phyloP scores from a whole-genome alignment of 2,113 vertebrate genomes.

The Seriola quinqueradiata region DNA sequence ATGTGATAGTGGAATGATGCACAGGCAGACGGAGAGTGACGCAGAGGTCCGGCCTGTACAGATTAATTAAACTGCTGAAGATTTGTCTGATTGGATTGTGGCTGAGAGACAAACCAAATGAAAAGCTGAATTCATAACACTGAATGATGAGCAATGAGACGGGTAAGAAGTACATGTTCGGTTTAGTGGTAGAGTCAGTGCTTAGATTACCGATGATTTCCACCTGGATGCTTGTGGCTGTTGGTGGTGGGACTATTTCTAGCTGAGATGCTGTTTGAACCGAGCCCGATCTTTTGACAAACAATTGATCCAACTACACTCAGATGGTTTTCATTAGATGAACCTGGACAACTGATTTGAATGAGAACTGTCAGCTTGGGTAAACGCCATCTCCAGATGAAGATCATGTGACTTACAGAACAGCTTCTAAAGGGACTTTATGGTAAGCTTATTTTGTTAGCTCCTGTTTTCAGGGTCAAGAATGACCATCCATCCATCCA shows the following conservation, averaged over 20 bases:
- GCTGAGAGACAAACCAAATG: neutral
- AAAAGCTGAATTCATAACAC: constrained; percentile 9
- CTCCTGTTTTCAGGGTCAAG: no score
- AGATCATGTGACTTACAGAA: no score
- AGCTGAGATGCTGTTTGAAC: no score
- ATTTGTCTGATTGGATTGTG: constrained; percentile 31
- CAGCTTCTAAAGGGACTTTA: no score
- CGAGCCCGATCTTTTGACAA: no score
- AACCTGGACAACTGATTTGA: no score
- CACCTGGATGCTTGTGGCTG: neutral
- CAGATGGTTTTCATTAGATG: no score
- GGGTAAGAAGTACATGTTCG: neutral
- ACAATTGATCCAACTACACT: no score
- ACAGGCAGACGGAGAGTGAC: neutral
- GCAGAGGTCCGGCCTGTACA: neutral
- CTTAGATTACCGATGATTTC: neutral
- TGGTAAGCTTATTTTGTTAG: no score
- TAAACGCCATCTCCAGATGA: no score
- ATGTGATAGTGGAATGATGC: neutral
- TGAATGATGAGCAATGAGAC: neutral
- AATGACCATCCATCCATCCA: no score
- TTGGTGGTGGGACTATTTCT: neutral
- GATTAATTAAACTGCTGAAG: constrained; percentile 1
- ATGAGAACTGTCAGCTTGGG: no score
- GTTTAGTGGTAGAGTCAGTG: neutral